These are phyloP conservation scores for Capra hircus DNA, from an alignment of 2,113 vertebrate genomes.

Conservation along the genomic window DNA sequence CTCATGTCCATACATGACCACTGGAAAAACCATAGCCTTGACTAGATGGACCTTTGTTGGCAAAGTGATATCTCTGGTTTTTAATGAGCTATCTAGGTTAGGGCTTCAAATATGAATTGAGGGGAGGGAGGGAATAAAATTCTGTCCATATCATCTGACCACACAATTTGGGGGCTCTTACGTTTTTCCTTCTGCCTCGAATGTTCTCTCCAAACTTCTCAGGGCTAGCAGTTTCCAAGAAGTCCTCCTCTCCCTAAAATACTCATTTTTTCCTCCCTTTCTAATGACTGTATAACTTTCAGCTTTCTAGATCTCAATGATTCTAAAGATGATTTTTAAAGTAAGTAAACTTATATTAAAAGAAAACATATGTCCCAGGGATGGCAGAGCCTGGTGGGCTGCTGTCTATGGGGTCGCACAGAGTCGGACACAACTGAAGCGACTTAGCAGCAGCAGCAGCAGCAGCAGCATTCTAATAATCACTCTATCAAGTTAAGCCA, in stretches of 20 bases:
- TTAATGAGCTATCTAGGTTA: background rate
- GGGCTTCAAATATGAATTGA: background rate
- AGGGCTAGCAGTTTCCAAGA: background rate
- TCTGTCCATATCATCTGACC: background rate
- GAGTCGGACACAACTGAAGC: too few species aligned
- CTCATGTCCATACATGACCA: too few species aligned
- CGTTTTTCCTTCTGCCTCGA: background rate
- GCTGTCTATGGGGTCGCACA: too few species aligned
- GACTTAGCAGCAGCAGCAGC: too few species aligned
- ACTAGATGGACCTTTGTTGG: too few species aligned
- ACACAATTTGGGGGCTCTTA: background rate
- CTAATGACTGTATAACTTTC: background rate
- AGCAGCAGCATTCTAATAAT: background rate
- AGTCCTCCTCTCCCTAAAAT: background rate
- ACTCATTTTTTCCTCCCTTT: background rate
- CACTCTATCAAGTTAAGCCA: background rate
- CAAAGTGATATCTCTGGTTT: too few species aligned
- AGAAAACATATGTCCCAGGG: background rate
- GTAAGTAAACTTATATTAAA: constrained; percentile 5
- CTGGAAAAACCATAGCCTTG: too few species aligned
- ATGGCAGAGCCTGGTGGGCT: too few species aligned
- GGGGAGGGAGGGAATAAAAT: background rate
- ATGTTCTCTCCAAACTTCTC: background rate
- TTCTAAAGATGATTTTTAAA: constrained; percentile 13
- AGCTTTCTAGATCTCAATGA: background rate